phyloP scores from a whole-genome alignment of 2,113 vertebrate genomes.

The Cyprinodon variegatus region DNA sequence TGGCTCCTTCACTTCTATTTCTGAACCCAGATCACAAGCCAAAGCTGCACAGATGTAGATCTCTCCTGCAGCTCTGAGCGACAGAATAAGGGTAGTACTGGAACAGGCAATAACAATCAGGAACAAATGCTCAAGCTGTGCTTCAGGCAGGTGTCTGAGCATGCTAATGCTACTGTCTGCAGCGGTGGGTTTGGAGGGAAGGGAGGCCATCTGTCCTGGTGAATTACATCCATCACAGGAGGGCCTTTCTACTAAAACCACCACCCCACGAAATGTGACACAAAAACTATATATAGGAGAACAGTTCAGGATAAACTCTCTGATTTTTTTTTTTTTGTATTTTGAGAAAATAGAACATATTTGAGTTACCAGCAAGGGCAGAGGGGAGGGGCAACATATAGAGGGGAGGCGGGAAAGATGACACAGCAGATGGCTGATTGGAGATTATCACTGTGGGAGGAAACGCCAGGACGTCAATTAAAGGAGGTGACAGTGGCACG shows the following conservation, averaged over 20 bases:
- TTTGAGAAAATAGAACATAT: constrained; percentile 45
- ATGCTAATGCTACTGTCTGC: constrained; percentile 22
- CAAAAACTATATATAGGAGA: constrained; percentile 7
- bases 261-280: constrained; percentile 14
- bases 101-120: constrained; percentile 55
- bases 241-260: constrained; percentile 42
- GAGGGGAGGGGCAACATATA: constrained; percentile 16
- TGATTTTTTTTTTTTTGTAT: constrained; percentile 22
- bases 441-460: constrained; percentile 87
- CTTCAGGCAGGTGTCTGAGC: constrained; percentile 38
- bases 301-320: neutral
- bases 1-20: constrained; percentile 58
- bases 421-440: constrained; percentile 85
- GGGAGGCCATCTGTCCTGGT: constrained; percentile 68
- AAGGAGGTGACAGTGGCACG: constrained; percentile 65
- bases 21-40: constrained; percentile 57
- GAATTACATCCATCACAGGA: constrained; percentile 68
- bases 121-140: constrained; percentile 43
- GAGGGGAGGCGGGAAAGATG: constrained; percentile 41
- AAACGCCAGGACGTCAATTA: constrained; percentile 75
- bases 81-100: constrained; percentile 73
- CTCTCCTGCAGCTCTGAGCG: constrained; percentile 68
- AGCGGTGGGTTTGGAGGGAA: constrained; percentile 33
- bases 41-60: constrained; percentile 58
- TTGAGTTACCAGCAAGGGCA: constrained; percentile 40